Evolutionary conservation across 2,888 invertebrate genomes (phyloP), one percentile per base, ranked within the genome.

Genomic region (Drosophila melanosoma): DNA sequence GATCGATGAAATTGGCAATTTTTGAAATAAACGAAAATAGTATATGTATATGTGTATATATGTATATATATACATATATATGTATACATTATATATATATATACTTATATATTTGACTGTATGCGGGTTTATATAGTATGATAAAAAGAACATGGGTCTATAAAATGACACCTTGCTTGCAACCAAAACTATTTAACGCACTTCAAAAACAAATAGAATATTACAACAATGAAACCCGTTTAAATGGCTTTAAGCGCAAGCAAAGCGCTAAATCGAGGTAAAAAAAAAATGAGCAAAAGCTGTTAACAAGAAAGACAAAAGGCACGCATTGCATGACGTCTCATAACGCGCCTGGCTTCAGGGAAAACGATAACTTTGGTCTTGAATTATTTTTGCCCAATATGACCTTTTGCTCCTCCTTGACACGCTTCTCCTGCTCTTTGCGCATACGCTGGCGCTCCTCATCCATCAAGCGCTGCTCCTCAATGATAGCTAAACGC

Each of bases 351-450:
- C 94, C 94, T 82, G 97, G 96, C 93, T 97, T 97, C 83, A 98
- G 94, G 60, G 97, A 95, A 94, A 99, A 99, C 62, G 98, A 98
- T 83, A 99, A 94, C 94, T 98, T 98, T 74, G 99, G 99, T 93
- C 99, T 95, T 71, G 98, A 98, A 94, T 98, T 99, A 93, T 98
- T 98, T 95, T 99, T 99, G 86, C 99, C 99, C 90, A 99, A 95
- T 90, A 99, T 99, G 94, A 98, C 97, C 94, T 98, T 98, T 94
- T 99, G 99, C 94, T 99, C 98, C 93, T 98, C 98, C 94, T 97
- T 98, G 71, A 97, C 95, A 89, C 98, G 95, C 91, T 97, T 97
- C 92, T 98, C 98, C 93, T 98, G 97, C 93, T 99, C 98, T 93
- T 97, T 98, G 91, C 97, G 96, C 94, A 99, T 95, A 92, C 96